A percentile compares a stretch with the other conserved stretches of the same genome.
phyloP scores from a whole-genome alignment of 2,113 vertebrate genomes.

The Cryptomyrus ogoouensis region DNA sequence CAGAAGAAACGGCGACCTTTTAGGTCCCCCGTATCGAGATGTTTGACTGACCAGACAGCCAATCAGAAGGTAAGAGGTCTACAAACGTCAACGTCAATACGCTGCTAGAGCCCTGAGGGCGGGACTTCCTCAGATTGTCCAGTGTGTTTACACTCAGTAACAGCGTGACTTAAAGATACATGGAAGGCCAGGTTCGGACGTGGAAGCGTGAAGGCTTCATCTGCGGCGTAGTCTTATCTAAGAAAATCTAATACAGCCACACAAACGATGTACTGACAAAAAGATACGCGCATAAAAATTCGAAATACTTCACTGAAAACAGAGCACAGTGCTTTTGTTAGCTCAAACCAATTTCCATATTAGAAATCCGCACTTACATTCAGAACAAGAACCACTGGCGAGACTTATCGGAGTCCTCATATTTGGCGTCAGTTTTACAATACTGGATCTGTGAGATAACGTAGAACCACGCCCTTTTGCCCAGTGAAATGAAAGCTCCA shows the following conservation, averaged over 20 bases:
- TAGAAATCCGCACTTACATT: neutral
- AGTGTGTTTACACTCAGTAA: neutral
- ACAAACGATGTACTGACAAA: neutral
- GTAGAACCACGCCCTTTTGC: neutral
- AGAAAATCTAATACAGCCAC: neutral
- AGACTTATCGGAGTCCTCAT: neutral
- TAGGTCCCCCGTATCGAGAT: neutral
- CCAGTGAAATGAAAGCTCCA: neutral
- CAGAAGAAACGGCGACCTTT: neutral
- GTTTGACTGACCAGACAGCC: neutral
- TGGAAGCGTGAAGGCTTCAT: neutral
- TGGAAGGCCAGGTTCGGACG: neutral
- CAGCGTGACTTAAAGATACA: neutral
- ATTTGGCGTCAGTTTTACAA: neutral
- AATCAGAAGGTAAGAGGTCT: neutral
- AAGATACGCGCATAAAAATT: neutral
- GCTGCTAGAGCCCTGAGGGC: neutral
- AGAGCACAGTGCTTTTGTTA: neutral
- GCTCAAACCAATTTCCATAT: neutral
- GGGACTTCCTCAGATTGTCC: slow-evolving; percentile 9
- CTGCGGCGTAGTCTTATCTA: neutral
- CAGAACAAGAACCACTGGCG: neutral
- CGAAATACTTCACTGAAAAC: neutral
- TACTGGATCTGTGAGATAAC: neutral
- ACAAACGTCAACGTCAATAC: neutral